Evolutionary conservation across 2,888 invertebrate genomes (phyloP), one percentile per base, ranked within the genome.

Genomic region (Aspidiotus destructor): DNA sequence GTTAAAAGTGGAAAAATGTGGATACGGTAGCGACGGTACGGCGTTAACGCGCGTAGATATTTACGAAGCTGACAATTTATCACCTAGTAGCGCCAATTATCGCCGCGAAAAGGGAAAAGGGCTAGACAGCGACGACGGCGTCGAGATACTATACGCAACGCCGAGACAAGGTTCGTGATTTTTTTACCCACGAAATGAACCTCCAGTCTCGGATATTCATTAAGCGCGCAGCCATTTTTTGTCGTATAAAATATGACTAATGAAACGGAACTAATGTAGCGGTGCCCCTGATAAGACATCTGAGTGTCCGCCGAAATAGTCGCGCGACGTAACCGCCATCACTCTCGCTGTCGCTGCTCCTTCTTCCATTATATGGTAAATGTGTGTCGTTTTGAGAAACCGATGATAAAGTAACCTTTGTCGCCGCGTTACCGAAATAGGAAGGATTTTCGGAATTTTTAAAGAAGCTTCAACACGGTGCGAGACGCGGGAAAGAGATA

Each of bases 21-120:
- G 28, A 28, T 28, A 28, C 28, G 28, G 28, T 28, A 28, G 28
- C 28, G 28, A 28, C 28, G 28, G 28, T 28, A 63, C 53, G 53
- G 63, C 63, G 63, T 53, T 63, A 63, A 63, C 53, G 63, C 53
- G 63, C 28, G 28, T 28, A 28, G 28, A 28, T 63, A 63, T 63
- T 63, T 63, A 63, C 53, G 53, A 53, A 63, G 63, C 63, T 63
- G 63, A 63, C 63, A 63, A 63, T 63, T 63, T 63, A 63, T 63
- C 63, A 63, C 63, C 53, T 63, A 48, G 48, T 28, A 41, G 16
- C 62, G 62, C 62, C 9, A 61, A 44, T 62, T 44, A 62, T 44
- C 16, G 15, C 58, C 60, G 40, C 17, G 60, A 28, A 41, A 41
- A 10, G 41, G 60, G 8, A 13, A 15, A 41, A 41, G 57, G 28